Evolutionary conservation across 2,113 vertebrate genomes (phyloP), one percentile per base, ranked within the genome.

Genomic region (Shinisaurus crocodilurus): DNA sequence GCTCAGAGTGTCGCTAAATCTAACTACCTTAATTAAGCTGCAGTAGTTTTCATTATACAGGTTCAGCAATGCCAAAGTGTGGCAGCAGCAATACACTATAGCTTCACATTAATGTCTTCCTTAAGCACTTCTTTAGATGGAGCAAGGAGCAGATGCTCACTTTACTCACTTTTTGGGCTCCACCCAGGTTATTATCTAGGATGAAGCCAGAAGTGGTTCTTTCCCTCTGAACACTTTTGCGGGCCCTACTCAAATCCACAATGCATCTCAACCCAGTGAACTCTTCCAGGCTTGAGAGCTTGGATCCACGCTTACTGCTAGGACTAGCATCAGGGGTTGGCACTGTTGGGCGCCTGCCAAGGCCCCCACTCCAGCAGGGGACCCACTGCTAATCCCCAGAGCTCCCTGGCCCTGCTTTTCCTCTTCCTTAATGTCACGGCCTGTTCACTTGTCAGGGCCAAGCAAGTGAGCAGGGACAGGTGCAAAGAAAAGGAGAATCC

Each of bases 21-120:
- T 89, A 94, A 93, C 54, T 88, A 67, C 43, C 15, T 94, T 93
- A 90, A 92, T 74, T 92, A 88, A 91, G 9, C 6, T 90, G 85
- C 88, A 91, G 6, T 43, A 85, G 27, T 88, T 92, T 92, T 87
- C 86, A 88, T 94, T 65, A 82, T 50, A 84, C 5, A 79, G 88
- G 40, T 65, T 92, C 43, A 60, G 57, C 63, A n/a, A 29, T 81
- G 77, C 69, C 43, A 88, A 94, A 77, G 0, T 82, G 50, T 84
- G 84, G 48, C 40, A 3, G 43, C 15, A 89, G 27, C 16, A n/a
- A 13, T 32, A 63, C 63, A 37, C 54, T 34, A 87, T 16, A 4
- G 2, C 32, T 50, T 90, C 2, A 18, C 82, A 34, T 40, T 88
- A 23, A 90, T 45, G 83, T 50, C 80, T 2, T 16, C 90, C 75